Percentiles rank a stretch among this genome's conserved stretches.
Evolutionary conservation across 2,888 invertebrate genomes (phyloP).

Genomic region (Tiphia femorata): DNA sequence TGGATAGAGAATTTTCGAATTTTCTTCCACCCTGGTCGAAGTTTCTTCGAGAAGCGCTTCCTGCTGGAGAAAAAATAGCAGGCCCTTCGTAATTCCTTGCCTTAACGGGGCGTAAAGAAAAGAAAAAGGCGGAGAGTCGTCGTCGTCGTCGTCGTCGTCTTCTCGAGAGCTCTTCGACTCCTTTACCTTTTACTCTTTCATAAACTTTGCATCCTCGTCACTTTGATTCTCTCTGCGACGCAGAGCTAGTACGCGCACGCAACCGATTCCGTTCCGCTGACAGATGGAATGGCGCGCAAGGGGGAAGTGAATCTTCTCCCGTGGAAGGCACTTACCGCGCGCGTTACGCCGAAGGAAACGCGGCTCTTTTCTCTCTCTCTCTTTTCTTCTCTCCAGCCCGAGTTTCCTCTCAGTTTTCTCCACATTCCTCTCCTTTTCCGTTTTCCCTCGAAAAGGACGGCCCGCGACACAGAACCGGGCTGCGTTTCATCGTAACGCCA

Average conservation of each 20-base stretch:
- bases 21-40: too few relatives aligned
- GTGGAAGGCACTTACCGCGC: constrained; percentile 23
- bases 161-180: neutral
- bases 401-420: too few relatives aligned
- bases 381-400: neutral
- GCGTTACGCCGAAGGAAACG: constrained; percentile 17
- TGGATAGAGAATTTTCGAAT: too few relatives aligned
- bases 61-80: too few relatives aligned
- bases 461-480: constrained; percentile 28
- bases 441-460: constrained; percentile 11
- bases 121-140: neutral
- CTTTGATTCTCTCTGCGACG: constrained; percentile 5
- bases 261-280: constrained; percentile 19
- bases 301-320: constrained; percentile 31
- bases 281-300: constrained; percentile 22
- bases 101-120: neutral
- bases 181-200: neutral
- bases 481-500: constrained; percentile 15
- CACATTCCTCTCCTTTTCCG: constrained; percentile 3
- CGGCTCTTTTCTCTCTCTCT: neutral
- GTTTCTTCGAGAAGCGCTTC: too few relatives aligned
- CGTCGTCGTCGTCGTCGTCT: too few relatives aligned
- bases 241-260: constrained; percentile 18
- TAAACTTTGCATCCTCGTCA: constrained; percentile 6
- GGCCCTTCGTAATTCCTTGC: too few relatives aligned